Conservation (phyloP, 2,113 vertebrate genomes). For the Ceyx margarethae region DNA sequence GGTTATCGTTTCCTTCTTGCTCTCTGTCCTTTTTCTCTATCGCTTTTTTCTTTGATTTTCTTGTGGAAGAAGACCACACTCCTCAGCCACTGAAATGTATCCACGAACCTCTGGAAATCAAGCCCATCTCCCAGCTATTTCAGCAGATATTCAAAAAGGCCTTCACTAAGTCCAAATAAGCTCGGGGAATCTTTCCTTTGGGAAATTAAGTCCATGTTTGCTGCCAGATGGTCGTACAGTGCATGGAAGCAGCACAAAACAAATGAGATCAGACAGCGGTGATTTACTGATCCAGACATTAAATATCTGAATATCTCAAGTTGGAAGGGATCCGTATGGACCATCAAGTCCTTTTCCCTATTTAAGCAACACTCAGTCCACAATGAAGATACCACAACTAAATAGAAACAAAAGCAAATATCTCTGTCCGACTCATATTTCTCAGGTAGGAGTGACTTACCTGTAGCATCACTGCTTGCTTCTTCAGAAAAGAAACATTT, state of each 20-base stretch:
- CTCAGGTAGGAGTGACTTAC: background rate
- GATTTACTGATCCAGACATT: background rate
- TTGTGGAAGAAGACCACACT: too few relatives aligned
- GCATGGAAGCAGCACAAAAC: background rate
- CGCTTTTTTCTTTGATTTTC: background rate
- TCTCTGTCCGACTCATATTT: too few relatives aligned
- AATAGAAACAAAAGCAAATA: background rate
- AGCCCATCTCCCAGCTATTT: too few relatives aligned
- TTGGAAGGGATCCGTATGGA: background rate
- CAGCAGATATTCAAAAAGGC: background rate
- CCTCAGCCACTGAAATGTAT: too few relatives aligned
- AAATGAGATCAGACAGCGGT: background rate
- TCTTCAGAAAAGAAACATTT: background rate
- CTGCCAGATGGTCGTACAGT: fast-evolving
- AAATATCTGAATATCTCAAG: background rate
- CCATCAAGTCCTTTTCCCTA: background rate
- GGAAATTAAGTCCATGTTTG: fast-evolving
- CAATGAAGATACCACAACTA: background rate
- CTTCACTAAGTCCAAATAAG: too few relatives aligned
- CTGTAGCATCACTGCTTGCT: background rate
- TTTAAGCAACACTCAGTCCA: background rate
- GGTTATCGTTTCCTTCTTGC: background rate
- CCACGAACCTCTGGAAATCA: too few relatives aligned
- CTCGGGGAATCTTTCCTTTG: fast-evolving
- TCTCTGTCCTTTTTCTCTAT: background rate